phyloP scores from a whole-genome alignment of 2,888 invertebrate species.

The Anorthoa munda region DNA sequence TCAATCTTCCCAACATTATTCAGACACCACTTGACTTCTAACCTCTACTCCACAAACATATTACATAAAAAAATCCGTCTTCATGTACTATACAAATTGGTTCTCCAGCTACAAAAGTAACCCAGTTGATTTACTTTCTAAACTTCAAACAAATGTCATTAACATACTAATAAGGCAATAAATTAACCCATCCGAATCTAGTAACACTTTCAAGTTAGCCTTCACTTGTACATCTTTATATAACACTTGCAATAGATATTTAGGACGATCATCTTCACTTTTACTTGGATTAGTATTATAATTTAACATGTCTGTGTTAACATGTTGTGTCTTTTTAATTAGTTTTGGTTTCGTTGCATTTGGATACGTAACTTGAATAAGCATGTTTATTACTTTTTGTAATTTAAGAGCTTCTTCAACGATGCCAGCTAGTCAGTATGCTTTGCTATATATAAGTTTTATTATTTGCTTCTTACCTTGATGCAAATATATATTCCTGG shows the following conservation, averaged over 20 bases:
- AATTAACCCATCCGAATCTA: constrained; percentile 59
- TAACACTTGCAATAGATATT: constrained; percentile 52
- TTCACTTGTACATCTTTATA: constrained; percentile 55
- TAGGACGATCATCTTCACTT: constrained; percentile 60
- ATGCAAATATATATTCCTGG: too few species aligned
- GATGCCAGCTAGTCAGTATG: not conserved
- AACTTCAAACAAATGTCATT: constrained; percentile 62
- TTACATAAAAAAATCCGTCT: constrained; percentile 31
- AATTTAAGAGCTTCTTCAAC: not conserved
- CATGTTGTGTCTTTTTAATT: constrained; percentile 6
- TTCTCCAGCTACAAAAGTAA: constrained; percentile 35
- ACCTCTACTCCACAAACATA: constrained; percentile 27
- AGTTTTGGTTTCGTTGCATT: constrained; percentile 13
- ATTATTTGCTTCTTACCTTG: not conserved
- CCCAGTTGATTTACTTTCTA: constrained; percentile 64
- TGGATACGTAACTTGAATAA: not conserved
- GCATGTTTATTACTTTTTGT: not conserved
- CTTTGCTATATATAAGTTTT: not conserved
- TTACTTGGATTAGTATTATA: constrained; percentile 35
- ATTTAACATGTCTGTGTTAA: not conserved
- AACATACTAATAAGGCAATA: constrained; percentile 66
- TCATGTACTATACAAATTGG: constrained; percentile 43
- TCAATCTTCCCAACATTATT: constrained; percentile 2
- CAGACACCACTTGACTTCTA: constrained; percentile 31
- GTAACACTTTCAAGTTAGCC: constrained; percentile 56